phyloP scores from a whole-genome alignment of 1,140 invertebrate species.

The Drosophila saltans region DNA sequence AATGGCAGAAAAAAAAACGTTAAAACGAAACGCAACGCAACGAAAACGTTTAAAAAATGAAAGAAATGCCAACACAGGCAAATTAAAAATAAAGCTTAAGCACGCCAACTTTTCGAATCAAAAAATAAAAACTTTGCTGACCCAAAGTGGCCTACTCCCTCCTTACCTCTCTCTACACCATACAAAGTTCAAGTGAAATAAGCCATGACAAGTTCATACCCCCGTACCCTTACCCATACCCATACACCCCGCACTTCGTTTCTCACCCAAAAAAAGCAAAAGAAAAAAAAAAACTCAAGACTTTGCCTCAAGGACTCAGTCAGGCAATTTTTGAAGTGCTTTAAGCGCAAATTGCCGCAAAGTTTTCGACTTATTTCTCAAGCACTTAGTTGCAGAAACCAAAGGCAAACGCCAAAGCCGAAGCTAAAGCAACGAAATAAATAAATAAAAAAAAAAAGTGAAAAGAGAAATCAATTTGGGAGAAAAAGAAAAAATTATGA shows the following conservation, averaged over 20 bases:
- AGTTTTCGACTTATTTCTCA: conserved; percentile 68
- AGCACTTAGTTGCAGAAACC: conserved; percentile 60
- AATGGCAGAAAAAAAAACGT: conserved; percentile 26
- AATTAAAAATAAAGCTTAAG: conserved; percentile 77
- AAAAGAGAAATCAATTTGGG: conserved; percentile 39
- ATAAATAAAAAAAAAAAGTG: neutral
- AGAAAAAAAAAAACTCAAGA: neutral
- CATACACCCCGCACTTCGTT: neutral
- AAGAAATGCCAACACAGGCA: conserved; percentile 61
- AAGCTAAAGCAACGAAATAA: neutral
- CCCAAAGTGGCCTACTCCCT: conserved; percentile 37
- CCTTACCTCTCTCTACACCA: neutral
- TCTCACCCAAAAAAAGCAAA: neutral
- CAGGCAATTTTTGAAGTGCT: conserved; percentile 46
- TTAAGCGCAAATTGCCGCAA: conserved; percentile 66
- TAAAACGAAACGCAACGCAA: conserved; percentile 6
- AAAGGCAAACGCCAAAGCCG: conserved; percentile 30
- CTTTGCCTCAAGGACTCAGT: conserved; percentile 1
- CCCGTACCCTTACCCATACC: no score
- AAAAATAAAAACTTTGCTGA: conserved; percentile 48
- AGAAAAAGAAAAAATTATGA: conserved; percentile 63
- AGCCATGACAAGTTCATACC: conserved; percentile 66
- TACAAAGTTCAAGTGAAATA: conserved; percentile 73
- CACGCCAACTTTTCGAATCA: conserved; percentile 64
- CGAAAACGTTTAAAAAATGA: conserved; percentile 63